Conservation (phyloP, 2,888 invertebrate species). For the Drosophila lutescens region DNA sequence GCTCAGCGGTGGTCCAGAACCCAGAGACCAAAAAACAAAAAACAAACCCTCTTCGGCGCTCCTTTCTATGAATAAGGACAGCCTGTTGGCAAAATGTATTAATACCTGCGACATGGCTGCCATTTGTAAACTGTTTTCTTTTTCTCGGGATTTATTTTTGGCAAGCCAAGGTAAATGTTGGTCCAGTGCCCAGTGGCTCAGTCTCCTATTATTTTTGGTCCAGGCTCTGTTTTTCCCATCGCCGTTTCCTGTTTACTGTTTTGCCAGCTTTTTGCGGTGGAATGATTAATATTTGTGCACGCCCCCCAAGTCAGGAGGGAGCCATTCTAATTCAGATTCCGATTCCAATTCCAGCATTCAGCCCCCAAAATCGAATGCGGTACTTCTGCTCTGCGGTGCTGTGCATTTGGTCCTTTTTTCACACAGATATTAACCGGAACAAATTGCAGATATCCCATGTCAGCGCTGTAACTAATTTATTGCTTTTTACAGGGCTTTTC, state of each 20-base stretch:
- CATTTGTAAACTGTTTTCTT: conserved; percentile 38
- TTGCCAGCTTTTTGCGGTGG: conserved; percentile 35
- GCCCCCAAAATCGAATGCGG: not conserved
- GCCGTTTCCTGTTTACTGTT: conserved; percentile 23
- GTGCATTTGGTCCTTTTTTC: not conserved
- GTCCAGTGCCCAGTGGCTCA: conserved; percentile 1
- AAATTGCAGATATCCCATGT: not conserved
- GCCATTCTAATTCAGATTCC: conserved; percentile 33
- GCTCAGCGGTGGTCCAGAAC: not conserved
- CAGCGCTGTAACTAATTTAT: not conserved
- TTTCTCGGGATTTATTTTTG: conserved; percentile 34
- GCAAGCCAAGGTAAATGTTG: conserved; percentile 34
- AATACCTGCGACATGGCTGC: conserved; percentile 38
- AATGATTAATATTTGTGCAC: conserved; percentile 61
- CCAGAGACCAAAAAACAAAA: not conserved
- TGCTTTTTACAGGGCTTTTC: too few species aligned
- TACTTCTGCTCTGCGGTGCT: not conserved
- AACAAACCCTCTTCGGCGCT: not conserved
- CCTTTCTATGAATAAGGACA: conserved; percentile 20
- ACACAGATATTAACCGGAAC: not conserved
- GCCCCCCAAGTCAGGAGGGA: conserved; percentile 40
- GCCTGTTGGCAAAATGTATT: conserved; percentile 37
- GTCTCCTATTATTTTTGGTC: not conserved
- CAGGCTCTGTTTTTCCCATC: conserved; percentile 4
- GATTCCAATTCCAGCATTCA: conserved; percentile 22